Conservation (phyloP, 2,888 invertebrate species). For the Napeogenes inachia region DNA sequence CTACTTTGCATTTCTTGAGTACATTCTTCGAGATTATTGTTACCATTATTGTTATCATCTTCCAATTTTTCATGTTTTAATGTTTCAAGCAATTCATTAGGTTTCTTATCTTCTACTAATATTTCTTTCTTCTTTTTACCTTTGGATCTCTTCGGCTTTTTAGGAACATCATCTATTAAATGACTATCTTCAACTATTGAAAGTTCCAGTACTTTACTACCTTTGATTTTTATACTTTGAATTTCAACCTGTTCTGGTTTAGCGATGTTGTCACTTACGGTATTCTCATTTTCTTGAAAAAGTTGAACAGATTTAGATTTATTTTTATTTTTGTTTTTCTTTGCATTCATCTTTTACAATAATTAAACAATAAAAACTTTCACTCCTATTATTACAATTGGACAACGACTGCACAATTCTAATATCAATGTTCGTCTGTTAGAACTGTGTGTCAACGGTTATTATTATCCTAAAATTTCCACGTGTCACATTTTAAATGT, state of each 20-base stretch:
- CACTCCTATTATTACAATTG: constrained; percentile 17
- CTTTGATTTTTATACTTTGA: constrained; percentile 23
- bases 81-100: constrained; percentile 16
- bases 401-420: constrained; percentile 53
- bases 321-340: constrained; percentile 64
- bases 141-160: constrained; percentile 69
- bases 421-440: constrained; percentile 63
- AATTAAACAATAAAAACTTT: constrained; percentile 26
- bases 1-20: constrained; percentile 41
- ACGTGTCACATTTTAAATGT: constrained; percentile 60
- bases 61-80: constrained; percentile 22
- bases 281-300: constrained; percentile 34
- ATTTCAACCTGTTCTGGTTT: constrained; percentile 12
- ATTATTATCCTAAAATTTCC: constrained; percentile 59
- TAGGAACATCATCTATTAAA: constrained; percentile 42
- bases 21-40: constrained; percentile 15
- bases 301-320: constrained; percentile 43
- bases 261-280: constrained; percentile 19
- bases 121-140: constrained; percentile 60
- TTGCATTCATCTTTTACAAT: constrained; percentile 51
- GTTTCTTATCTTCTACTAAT: constrained; percentile 22
- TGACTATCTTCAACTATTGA: constrained; percentile 13
- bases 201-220: constrained; percentile 7
- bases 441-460: constrained; percentile 56
- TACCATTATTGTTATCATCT: constrained; percentile 1